Evolutionary conservation across 2,888 invertebrate species (phyloP).

Genomic region (Protophormia terraenovae): DNA sequence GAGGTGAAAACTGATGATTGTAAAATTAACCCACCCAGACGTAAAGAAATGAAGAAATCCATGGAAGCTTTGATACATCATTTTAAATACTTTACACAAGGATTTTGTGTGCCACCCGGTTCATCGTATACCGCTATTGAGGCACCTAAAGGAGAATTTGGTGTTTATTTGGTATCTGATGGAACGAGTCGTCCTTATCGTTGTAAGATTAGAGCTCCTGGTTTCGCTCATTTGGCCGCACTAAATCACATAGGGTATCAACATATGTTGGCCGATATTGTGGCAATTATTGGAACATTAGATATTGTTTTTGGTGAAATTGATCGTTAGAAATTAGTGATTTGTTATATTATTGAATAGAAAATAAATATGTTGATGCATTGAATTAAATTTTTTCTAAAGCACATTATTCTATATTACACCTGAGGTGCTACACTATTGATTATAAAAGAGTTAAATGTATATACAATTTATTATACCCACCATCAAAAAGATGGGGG

Average conservation of each 20-base stretch:
- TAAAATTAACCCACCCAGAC: slow-evolving; percentile 88
- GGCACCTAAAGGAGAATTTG: slow-evolving; percentile 93
- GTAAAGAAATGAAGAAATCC: slow-evolving; percentile 91
- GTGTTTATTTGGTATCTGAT: slow-evolving; percentile 92
- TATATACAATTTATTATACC: too few species aligned
- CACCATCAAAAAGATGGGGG: too few species aligned
- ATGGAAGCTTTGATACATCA: slow-evolving; percentile 96
- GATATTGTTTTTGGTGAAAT: slow-evolving; percentile 85
- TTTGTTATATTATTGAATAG: too few species aligned
- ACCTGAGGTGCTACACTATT: too few species aligned
- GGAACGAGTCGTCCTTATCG: slow-evolving; percentile 90
- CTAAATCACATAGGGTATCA: slow-evolving; percentile 84
- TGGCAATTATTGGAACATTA: slow-evolving; percentile 88
- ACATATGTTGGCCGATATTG: slow-evolving; percentile 89
- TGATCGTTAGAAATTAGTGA: slow-evolving; percentile 83
- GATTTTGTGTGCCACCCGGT: slow-evolving; percentile 92
- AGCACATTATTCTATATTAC: too few species aligned
- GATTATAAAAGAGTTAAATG: too few species aligned
- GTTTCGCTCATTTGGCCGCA: slow-evolving; percentile 85
- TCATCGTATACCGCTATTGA: slow-evolving; percentile 90
- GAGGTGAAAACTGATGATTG: slow-evolving; percentile 90
- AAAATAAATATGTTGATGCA: too few species aligned
- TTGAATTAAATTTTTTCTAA: too few species aligned
- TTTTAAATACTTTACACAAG: slow-evolving; percentile 92
- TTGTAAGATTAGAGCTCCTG: slow-evolving; percentile 83